Base-by-base conservation (phyloP, 53 echinoderm and acorn worm genomes). In the Paracentrotus lividus region DNA sequence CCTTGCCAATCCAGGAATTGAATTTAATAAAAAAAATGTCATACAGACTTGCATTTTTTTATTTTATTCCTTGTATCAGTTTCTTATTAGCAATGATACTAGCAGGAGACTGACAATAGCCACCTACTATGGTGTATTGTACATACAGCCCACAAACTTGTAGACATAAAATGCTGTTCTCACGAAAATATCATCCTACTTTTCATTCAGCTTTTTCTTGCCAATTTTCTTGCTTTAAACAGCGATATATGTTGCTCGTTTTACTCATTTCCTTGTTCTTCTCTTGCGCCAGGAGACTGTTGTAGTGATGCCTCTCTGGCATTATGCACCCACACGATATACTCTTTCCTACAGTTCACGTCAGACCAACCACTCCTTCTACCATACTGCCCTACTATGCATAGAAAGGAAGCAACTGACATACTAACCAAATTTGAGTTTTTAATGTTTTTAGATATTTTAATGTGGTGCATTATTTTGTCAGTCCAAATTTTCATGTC, bases 251-350 rank as follows among this genome's bases (percentile, higher is more conserved):
- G 44, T 81, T 81, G 81, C 24, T 45, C n/a, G 47, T 27, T 47
- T n/a, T 81, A 10, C 40, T 21, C 36, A 32, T 72, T 21, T 72
- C 31, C 31, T 29, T 57, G 57, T 21, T 57, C 57, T 1, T 10
- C 6, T 40, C 72, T 44, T 12, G 47, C 27, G 27, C n/a, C 33
- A 27, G 8, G 47, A 47, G 81, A 47, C 47, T 6, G 44, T n/a
- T 45, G 49, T 26, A 81, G 81, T 72, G 81, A 45, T 81, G n/a
- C n/a, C n/a, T 81, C 34, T 86, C 56, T 55, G 86, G 24, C 55
- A 86, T 86, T 86, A 86, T 86, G 86, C 86, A 54, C 86, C 33
- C 86, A 55, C 86, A 86, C 86, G 86, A n/a, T 86, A n/a, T n/a
- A 33, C 45, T n/a, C n/a, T n/a, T 47, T 47, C 12, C 81, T 81